Base-by-base conservation (phyloP, 2,888 invertebrate species). In the Amorpha juglandis region DNA sequence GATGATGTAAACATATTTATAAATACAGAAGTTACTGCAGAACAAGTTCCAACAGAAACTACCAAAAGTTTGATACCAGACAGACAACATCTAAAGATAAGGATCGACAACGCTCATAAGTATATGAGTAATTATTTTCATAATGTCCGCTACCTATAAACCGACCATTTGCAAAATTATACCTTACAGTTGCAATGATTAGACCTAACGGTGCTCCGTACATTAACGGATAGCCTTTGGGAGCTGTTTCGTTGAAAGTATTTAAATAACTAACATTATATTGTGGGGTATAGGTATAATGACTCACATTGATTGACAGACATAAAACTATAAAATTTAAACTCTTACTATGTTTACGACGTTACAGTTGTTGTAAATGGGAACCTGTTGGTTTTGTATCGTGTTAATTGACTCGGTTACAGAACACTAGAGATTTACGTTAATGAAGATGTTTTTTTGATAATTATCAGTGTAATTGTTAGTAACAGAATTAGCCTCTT, bases 141-240 rank as follows among this genome's bases (percentile, higher is more conserved):
- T 78, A 77, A 78, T 76, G 74, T 68, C 65, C 69, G 75, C 78
- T 78, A 81, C 82, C 80, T 83, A 81, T 76, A 77, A 68, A 68
- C 74, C 79, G 75, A 79, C 81, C 78, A 84, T 87, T 89, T 87
- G 88, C 88, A 70, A 90, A 90, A 90, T 90, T 87, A 89, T 79
- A 82, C 82, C 82, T 84, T 84, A 79, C 80, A 84, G 77, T 70
- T 67, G 73, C 70, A 77, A 75, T 81, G 82, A 89, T 89, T 89
- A 88, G 78, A 77, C 76, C 75, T 89, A 89, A 86, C 88, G 82
- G 88, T 83, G 78, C 38, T 78, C 74, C 77, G 78, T 81, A 78
- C 78, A 83, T 86, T 79, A 73, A 66, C 58, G 67, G 69, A 78
- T 80, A 63, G 81, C 89, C 88, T 79, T 78, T 83, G 82, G 89